These are phyloP conservation scores for Phengaris arion DNA, from an alignment of 2,888 invertebrate species.

Conservation along the genomic window DNA sequence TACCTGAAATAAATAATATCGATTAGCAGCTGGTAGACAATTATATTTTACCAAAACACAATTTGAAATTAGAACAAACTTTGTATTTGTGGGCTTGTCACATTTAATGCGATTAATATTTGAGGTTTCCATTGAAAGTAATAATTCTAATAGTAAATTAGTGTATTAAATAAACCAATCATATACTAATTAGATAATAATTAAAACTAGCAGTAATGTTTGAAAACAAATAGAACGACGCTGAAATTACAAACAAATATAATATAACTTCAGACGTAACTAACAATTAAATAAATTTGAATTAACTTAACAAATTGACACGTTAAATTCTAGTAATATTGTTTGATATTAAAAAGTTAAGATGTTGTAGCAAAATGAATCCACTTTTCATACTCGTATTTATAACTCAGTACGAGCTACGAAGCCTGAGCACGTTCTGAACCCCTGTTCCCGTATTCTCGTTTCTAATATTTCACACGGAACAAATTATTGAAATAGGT, in stretches of 20 bases:
- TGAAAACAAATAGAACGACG: neutral
- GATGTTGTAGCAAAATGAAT: constrained; percentile 36
- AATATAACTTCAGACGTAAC: no score
- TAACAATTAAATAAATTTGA: no score
- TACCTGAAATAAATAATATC: no score
- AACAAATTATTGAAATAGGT: constrained; percentile 30
- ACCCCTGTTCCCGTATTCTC: constrained; percentile 34
- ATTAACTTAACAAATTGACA: no score
- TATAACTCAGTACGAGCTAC: neutral
- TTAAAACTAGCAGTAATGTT: neutral
- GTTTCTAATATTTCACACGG: constrained; percentile 35
- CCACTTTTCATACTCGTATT: constrained; percentile 43
- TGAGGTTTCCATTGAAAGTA: neutral
- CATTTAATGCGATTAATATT: no score
- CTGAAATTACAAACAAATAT: neutral
- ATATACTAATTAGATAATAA: neutral
- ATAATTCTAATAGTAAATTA: neutral
- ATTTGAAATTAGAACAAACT: no score
- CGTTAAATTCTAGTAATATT: no score
- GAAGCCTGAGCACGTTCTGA: constrained; percentile 44
- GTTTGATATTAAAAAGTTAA: constrained; percentile 32
- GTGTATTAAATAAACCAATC: neutral
- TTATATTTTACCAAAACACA: no score
- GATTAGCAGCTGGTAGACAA: no score
- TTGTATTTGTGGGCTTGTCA: no score